Conservation (phyloP, 2,113 vertebrate species). For the Phoxinus phoxinus region DNA sequence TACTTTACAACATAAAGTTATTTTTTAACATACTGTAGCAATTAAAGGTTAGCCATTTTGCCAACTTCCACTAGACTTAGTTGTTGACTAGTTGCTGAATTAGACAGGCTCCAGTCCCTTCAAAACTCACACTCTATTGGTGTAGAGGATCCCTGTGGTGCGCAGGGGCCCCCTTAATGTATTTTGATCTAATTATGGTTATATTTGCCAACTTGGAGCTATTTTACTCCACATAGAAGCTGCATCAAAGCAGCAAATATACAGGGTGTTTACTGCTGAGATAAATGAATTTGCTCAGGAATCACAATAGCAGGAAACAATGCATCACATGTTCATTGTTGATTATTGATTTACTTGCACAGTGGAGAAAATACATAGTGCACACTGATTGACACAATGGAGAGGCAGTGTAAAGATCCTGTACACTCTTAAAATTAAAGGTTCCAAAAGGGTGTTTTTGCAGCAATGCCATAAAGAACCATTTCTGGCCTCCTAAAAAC, state of each 20-base stretch:
- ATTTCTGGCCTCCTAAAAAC: too few species aligned
- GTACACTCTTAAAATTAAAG: too few species aligned
- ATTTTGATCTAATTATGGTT: not conserved
- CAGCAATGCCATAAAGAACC: too few species aligned
- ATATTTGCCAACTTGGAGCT: not conserved
- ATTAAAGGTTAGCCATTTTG: not conserved
- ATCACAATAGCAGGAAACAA: not conserved
- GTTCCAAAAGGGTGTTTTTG: too few species aligned
- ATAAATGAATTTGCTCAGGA: not conserved
- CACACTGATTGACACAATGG: not conserved
- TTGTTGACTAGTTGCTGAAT: not conserved
- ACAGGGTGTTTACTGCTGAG: not conserved
- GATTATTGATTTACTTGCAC: not conserved
- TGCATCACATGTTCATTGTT: not conserved
- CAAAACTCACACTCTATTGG: not conserved
- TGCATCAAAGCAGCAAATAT: not conserved
- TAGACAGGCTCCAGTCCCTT: not conserved
- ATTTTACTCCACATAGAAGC: not conserved
- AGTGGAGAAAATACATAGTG: not conserved
- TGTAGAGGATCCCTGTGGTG: not conserved
- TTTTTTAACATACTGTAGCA: not conserved
- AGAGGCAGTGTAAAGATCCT: not conserved
- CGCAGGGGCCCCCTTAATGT: not conserved
- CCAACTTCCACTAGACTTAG: not conserved
- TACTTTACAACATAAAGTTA: not conserved